Evolutionary conservation across 2,113 vertebrate species (phyloP).

Genomic region (Oriolus oriolus): DNA sequence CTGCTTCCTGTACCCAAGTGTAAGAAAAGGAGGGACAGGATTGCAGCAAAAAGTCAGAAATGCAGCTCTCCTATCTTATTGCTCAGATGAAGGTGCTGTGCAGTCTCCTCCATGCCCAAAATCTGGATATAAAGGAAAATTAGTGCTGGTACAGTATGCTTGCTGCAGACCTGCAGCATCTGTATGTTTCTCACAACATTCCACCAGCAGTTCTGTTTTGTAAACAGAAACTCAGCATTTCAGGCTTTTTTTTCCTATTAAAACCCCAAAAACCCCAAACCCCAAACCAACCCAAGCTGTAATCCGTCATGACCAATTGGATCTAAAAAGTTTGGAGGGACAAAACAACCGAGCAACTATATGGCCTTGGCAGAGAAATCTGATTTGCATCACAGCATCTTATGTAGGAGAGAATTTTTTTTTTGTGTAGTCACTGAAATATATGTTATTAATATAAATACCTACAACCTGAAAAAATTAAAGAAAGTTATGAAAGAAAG

Average conservation of each 20-base stretch:
- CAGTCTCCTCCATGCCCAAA: not conserved
- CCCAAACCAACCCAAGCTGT: not conserved
- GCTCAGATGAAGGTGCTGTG: not conserved
- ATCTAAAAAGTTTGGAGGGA: not conserved
- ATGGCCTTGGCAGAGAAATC: not conserved
- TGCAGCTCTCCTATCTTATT: not conserved
- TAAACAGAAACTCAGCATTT: not conserved
- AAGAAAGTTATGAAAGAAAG: not conserved
- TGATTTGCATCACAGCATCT: not conserved
- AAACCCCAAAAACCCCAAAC: not conserved
- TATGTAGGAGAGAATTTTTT: not conserved
- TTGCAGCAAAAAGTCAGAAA: not conserved
- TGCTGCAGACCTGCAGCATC: not conserved
- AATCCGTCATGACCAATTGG: not conserved
- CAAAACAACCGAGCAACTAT: not conserved
- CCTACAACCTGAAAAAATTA: not conserved
- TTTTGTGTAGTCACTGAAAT: not conserved
- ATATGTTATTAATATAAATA: not conserved
- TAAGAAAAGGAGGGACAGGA: not conserved
- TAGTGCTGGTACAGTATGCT: not conserved
- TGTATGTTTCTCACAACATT: not conserved
- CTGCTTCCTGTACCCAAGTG: fast-evolving
- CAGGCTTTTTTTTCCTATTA: not conserved
- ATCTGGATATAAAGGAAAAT: not conserved
- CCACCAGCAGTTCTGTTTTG: not conserved